These are phyloP conservation scores for Hemistola chrysoprasaria DNA, from an alignment of 2,888 invertebrate genomes.

Conservation along the genomic window DNA sequence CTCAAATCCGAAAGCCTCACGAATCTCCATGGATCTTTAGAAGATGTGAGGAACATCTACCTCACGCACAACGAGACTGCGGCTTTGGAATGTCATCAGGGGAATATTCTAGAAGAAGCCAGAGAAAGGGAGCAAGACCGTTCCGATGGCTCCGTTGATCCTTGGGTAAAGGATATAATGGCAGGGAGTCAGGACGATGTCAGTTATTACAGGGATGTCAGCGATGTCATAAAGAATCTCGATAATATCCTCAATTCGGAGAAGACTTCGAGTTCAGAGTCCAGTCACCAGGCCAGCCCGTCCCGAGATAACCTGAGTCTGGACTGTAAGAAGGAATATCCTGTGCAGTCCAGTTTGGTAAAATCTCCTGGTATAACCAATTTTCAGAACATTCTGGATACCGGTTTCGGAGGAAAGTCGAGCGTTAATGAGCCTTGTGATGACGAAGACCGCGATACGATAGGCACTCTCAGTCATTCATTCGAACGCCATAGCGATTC, in stretches of 20 bases:
- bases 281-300: conserved; percentile 80
- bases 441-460: conserved; percentile 65
- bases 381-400: conserved; percentile 66
- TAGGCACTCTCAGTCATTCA: conserved; percentile 72
- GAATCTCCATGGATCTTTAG: conserved; percentile 87
- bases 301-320: conserved; percentile 73
- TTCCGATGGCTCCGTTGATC: conserved; percentile 77
- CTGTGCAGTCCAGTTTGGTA: conserved; percentile 66
- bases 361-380: conserved; percentile 74
- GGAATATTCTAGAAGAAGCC: conserved; percentile 59
- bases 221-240: conserved; percentile 84
- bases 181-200: conserved; percentile 82
- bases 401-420: conserved; percentile 49
- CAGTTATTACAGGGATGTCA: conserved; percentile 82
- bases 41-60: conserved; percentile 79
- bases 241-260: conserved; percentile 84
- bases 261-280: conserved; percentile 82
- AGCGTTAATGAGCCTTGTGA: conserved; percentile 48
- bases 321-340: conserved; percentile 73
- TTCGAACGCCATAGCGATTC: conserved; percentile 72
- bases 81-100: conserved; percentile 66
- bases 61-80: conserved; percentile 71
- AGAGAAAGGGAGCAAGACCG: conserved; percentile 59
- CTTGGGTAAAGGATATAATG: conserved; percentile 83
- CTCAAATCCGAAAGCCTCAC: conserved; percentile 80